Percentiles rank a stretch among this genome's conserved stretches.
Conservation (phyloP, 2,113 vertebrate genomes). For the Limnothrissa miodon region DNA sequence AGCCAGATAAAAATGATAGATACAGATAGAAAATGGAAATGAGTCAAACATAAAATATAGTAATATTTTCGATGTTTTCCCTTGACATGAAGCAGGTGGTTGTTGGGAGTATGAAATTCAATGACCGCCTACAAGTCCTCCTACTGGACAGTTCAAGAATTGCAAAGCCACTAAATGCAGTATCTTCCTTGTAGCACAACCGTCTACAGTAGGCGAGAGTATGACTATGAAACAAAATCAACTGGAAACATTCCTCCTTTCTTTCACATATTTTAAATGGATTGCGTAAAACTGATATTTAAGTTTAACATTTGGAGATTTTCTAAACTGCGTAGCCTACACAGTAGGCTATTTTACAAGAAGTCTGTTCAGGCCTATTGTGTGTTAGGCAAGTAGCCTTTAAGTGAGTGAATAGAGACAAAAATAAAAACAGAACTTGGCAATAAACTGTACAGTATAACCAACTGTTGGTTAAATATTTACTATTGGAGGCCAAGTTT, state of each 20-base stretch:
- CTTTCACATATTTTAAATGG: not conserved
- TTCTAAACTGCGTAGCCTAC: not conserved
- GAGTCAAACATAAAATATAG: no score
- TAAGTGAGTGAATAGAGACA: not conserved
- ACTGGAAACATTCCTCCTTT: not conserved
- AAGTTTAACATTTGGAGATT: not conserved
- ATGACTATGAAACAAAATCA: not conserved
- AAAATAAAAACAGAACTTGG: not conserved
- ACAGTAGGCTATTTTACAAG: not conserved
- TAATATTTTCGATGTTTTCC: not conserved
- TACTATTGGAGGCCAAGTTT: constrained; percentile 34
- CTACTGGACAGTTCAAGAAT: constrained; percentile 54
- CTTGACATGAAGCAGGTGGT: not conserved
- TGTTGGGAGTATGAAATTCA: not conserved
- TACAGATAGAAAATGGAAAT: not conserved
- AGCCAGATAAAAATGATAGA: no score
- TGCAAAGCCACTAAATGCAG: constrained; percentile 37
- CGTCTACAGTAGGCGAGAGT: no score
- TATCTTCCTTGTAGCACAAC: not conserved
- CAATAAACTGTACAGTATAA: not conserved
- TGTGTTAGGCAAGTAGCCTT: no score
- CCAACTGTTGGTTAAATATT: constrained; percentile 12
- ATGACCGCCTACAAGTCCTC: constrained; percentile 38
- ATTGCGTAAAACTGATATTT: not conserved
- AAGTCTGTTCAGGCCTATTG: no score